Conservation (phyloP, 2,113 vertebrate species). For the Paedocypris sp. region DNA sequence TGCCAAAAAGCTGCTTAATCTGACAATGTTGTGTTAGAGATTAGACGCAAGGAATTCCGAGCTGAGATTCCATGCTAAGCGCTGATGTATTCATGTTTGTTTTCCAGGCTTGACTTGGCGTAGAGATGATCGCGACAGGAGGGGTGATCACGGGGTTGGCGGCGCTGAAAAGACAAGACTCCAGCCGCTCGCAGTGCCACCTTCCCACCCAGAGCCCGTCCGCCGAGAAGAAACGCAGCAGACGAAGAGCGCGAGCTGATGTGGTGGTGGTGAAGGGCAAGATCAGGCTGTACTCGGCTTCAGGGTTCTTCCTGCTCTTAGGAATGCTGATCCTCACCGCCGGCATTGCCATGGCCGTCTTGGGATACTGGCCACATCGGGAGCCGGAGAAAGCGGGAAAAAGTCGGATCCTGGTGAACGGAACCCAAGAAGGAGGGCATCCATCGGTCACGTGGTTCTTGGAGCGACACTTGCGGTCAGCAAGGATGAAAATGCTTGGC, state of each 20-base stretch:
- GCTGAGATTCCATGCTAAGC: too few relatives aligned
- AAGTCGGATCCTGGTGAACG: constrained; percentile 48
- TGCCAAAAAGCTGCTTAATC: too few relatives aligned
- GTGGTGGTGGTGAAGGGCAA: constrained; percentile 88
- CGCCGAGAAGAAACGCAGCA: constrained; percentile 62
- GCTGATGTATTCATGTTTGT: constrained; percentile 5
- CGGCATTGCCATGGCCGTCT: constrained; percentile 89
- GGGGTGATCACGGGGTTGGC: constrained; percentile 95
- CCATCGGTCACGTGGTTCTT: constrained; percentile 79
- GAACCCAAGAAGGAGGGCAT: constrained; percentile 57
- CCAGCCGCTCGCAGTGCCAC: constrained; percentile 82
- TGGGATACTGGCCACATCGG: constrained; percentile 93
- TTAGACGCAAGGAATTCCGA: too few relatives aligned
- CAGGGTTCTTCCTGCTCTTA: constrained; percentile 87
- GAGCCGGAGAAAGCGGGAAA: constrained; percentile 50
- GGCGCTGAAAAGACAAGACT: constrained; percentile 94
- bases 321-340: constrained; percentile 79
- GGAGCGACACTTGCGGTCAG: constrained; percentile 82
- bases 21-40: too few relatives aligned
- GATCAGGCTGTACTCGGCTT: constrained; percentile 88
- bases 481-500: constrained; percentile 97
- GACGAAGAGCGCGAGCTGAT: constrained; percentile 75
- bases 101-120: constrained; percentile 33
- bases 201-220: constrained; percentile 49
- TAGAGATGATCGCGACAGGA: constrained; percentile 86